Base-by-base conservation (phyloP, 2,888 invertebrate genomes). In the Drosophila tripunctata region DNA sequence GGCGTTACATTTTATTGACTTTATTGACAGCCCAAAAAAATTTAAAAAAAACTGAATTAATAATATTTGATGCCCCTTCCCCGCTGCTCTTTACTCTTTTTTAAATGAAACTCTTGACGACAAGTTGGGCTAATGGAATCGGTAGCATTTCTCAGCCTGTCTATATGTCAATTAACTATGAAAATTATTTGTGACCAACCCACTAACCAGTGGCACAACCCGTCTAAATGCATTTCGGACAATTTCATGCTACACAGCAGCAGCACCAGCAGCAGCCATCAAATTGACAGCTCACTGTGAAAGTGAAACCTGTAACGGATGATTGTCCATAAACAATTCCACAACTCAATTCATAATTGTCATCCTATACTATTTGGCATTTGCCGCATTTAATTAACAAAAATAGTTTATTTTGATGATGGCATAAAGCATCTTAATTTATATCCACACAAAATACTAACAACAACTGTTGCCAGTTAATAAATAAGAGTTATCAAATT, bases 291-390 rank as follows among this genome's bases (percentile, higher is more conserved):
- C 30, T 40, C 27, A 51, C 56, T 43, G 22, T 12, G 51, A 52
- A 55, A 76, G 44, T 75, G 63, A 52, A 41, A 43, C 56, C 14
- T 15, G 33, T 50, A 27, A 24, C 4, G 7, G n/a, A 15, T 14
- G n/a, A 31, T 12, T 1, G n/a, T 8, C 19, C 8, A 38, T 48
- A 35, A 38, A 65, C 73, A 82, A 69, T 81, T 76, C n/a, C 58
- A 77, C 58, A 67, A 75, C 69, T 82, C 77, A 86, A 83, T 82
- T 77, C 61, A 77, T 79, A 71, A 78, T 69, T 70, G 65, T 77
- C 67, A 63, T 27, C 48, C 43, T 71, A 70, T 66, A 21, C 3
- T 27, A 67, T 73, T 58, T 15, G 3, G 19, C 8, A 52, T 38
- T 38, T 57, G 54, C 52, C 43, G 64, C 57, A 65, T 62, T 79